Base-by-base conservation (phyloP, 1,140 invertebrate species). In the Aphaenogaster rudis region DNA sequence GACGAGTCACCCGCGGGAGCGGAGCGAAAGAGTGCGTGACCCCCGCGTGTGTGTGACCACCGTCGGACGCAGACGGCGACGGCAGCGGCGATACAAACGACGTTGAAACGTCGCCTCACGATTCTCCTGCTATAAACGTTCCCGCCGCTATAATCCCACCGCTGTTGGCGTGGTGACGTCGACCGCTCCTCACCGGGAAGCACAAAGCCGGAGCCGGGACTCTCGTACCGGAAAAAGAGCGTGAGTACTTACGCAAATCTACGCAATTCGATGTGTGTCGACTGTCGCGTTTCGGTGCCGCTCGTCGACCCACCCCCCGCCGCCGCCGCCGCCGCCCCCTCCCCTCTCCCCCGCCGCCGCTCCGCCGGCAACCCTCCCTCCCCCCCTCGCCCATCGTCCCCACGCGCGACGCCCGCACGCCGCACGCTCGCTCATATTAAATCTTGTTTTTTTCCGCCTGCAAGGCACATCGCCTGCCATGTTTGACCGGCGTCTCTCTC, bases 371-470 rank as follows among this genome's bases (percentile, higher is more conserved):
- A n/a, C n/a, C n/a, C n/a, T n/a, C n/a, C n/a, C n/a, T n/a, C n/a
- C n/a, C n/a, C n/a, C n/a, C n/a, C n/a, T 21, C 57, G 81, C 57
- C 87, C 45, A 45, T 42, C 74, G 81, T n/a, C 61, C 48, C 57
- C 59, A 45, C 79, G 39, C 79, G 78, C 66, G 45, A 81, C 64
- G 59, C 79, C 28, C 79, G 67, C 86, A 39, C 81, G 54, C 79
- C 72, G 52, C 13, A 59, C 88, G 50, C 57, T 87, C 74, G 79
- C 63, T 86, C 87, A 33, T 61, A 61, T 90, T 90, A 90, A 78
- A 90, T 80, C 89, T 90, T 90, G 88, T 90, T 90, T 90, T 90
- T 90, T 90, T 89, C 86, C 87, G 86, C 88, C 89, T 87, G 88
- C 89, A 79, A 79, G 89, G 79, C 86, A 28, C 66, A 90, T 87